Base-by-base conservation (phyloP, 2,797 vertebrate species). In the Myripristis jacobus region DNA sequence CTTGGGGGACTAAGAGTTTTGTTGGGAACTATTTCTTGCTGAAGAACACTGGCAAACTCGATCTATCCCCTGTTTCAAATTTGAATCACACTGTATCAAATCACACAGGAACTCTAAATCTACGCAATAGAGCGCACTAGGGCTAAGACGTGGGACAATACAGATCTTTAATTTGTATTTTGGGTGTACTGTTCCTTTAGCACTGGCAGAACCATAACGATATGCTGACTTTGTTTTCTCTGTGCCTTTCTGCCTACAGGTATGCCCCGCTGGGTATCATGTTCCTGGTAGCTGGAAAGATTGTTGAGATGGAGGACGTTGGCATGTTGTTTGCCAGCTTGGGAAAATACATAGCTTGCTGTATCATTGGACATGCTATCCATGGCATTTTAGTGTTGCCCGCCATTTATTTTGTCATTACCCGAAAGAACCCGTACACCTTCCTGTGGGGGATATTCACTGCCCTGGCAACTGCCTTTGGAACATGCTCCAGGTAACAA, bases 201-300 rank as follows among this genome's bases (percentile, higher is more conserved):
- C 3, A 29, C 6, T 29, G 3, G 27, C 6, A n/a, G n/a, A n/a
- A n/a, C n/a, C 47, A 13, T 36, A 22, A 48, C 44, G 9, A 47
- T 25, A 12, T 24, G 22, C 19, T 44, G n/a, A 4, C 12, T 6
- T 12, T 29, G 10, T 43, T n/a, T 24, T 1, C 44, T 5, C 16
- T 22, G 3, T 51, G 11, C 44, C 13, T 15, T 29, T 29, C 27
- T 29, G 3, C 27, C 44, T 63, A 1, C 66, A 98, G 96, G 96
- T 98, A 97, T 0, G 95, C 96, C 0, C 96, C 96, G 0, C 0
- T 97, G 25, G 96, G 96, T 90, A 97, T 98, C 87, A 93, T 98
- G 95, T 98, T 97, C 87, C 93, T 98, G 55, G 96, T 98, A 29
- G 96, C 96, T 0, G 85, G 94, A 24, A 96, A 98, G 91, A 97